Percentiles rank a stretch among this genome's conserved stretches.
phyloP scores from a whole-genome alignment of 2,888 invertebrate species.

The Caenorhabditis zanzibari region DNA sequence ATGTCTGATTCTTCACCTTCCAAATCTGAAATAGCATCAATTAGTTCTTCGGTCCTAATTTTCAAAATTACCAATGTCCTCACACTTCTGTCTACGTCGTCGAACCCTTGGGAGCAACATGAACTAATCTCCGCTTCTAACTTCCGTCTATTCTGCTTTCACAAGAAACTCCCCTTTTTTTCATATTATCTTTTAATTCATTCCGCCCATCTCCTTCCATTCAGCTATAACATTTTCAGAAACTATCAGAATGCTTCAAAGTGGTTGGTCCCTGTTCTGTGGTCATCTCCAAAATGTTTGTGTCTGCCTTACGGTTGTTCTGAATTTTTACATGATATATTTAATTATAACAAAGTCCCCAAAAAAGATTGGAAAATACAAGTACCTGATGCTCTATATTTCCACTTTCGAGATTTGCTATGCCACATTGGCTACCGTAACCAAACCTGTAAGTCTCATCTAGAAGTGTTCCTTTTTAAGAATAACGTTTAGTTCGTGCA shows the following conservation, averaged over 20 bases:
- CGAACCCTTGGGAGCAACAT: neutral
- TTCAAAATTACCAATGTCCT: neutral
- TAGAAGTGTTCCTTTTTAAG: too few species aligned
- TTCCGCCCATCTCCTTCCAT: neutral
- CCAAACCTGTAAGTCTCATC: constrained; percentile 33
- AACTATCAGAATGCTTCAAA: constrained; percentile 32
- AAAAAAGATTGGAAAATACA: constrained; percentile 34
- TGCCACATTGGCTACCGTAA: constrained; percentile 16
- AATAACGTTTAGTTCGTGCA: constrained; percentile 48
- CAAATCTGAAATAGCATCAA: neutral
- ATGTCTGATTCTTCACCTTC: neutral
- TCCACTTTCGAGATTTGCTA: constrained; percentile 24
- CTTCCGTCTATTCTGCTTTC: neutral
- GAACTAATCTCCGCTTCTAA: neutral
- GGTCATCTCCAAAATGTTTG: constrained; percentile 40
- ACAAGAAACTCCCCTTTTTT: neutral
- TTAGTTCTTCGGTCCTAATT: neutral
- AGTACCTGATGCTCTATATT: constrained; percentile 38
- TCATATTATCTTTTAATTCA: neutral
- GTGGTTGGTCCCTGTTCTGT: constrained; percentile 41
- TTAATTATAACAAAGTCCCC: constrained; percentile 14
- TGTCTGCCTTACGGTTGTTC: constrained; percentile 15
- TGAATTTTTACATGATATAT: constrained; percentile 28
- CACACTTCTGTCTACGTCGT: neutral
- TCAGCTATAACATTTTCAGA: neutral